These are phyloP conservation scores for Tinamus major DNA, from an alignment of 2,797 vertebrate genomes.

Conservation along the genomic window DNA sequence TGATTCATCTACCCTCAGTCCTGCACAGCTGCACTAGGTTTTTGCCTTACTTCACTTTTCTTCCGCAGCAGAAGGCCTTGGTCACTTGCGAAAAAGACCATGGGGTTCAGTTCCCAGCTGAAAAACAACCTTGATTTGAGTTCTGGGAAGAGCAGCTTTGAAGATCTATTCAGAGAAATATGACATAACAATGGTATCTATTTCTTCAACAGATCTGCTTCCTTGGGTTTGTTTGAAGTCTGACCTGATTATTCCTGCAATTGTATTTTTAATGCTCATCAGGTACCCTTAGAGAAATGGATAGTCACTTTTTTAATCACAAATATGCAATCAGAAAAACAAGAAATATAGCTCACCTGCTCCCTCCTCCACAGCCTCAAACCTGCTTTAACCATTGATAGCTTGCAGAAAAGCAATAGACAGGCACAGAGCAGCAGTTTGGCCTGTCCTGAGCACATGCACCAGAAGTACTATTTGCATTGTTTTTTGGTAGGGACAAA, in stretches of 20 bases:
- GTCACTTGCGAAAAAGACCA: neutral
- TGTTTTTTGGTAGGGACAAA: neutral
- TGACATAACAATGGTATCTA: constrained; percentile 29
- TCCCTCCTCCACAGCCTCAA: neutral
- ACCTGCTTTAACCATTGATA: neutral
- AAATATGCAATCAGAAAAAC: constrained; percentile 53
- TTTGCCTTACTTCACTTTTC: neutral
- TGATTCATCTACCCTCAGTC: neutral
- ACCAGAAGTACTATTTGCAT: neutral
- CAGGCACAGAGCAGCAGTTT: neutral
- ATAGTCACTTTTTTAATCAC: constrained; percentile 55
- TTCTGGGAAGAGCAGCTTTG: neutral
- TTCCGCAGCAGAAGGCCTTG: neutral
- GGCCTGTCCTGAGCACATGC: neutral
- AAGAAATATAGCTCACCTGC: constrained; percentile 55
- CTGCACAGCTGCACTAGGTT: too few relatives aligned
- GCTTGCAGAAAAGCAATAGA: neutral
- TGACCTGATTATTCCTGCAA: constrained; percentile 63
- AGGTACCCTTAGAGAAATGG: constrained; percentile 56
- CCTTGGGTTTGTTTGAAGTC: constrained; percentile 58
- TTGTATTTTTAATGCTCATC: constrained; percentile 68
- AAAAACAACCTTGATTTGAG: neutral
- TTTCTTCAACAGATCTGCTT: constrained; percentile 60
- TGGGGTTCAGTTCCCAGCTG: neutral
- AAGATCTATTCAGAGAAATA: neutral